Evolutionary conservation across 2,113 vertebrate species (phyloP), one percentile per base, ranked within the genome.

Genomic region (Eleginops maclovinus): DNA sequence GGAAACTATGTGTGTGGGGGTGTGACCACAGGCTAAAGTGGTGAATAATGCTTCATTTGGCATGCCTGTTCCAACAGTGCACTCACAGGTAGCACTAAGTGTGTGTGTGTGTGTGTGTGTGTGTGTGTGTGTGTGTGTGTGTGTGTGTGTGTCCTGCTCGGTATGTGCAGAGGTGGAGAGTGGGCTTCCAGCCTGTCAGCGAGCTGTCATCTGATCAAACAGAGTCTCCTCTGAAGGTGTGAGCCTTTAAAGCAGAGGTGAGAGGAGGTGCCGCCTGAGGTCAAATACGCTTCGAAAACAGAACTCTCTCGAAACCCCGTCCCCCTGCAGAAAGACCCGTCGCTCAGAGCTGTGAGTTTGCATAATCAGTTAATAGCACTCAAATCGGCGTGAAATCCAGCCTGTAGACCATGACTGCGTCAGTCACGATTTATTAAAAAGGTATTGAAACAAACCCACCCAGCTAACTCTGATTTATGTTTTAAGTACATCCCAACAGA

Each of bases 181-280:
- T 17, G 47, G 66, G 53, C 58, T 73, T 53, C 22, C 19, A 26
- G 17, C 46, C 69, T 81, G 84, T 87, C 84, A 68, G 69, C 3
- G 16, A 40, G 75, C 62, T 12, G 62, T 70, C 74, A 81, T 22
- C 12, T 73, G 70, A 83, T 87, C 73, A 88, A 84, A 84, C 61
- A 26, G 9, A 2, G 21, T 53, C 56, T 43, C 55, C 63, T 81
- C 44, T 65, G 56, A 72, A 81, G 75, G 80, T 68, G 77, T 75
- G 63, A 28, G 54, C 2, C 50, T 41, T 59, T 81, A n/a, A n/a
- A 61, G 44, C 60, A 0, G 61, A 72, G 65, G 44, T 21, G 58
- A 74, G 72, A 36, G 46, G 64, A 36, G 50, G 10, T 15, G 59
- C 14, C 46, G 53, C 2, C 54, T 9, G 24, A 73, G 63, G 72